Base-by-base conservation (phyloP, 2,113 vertebrate species). In the Morphnarchus princeps region DNA sequence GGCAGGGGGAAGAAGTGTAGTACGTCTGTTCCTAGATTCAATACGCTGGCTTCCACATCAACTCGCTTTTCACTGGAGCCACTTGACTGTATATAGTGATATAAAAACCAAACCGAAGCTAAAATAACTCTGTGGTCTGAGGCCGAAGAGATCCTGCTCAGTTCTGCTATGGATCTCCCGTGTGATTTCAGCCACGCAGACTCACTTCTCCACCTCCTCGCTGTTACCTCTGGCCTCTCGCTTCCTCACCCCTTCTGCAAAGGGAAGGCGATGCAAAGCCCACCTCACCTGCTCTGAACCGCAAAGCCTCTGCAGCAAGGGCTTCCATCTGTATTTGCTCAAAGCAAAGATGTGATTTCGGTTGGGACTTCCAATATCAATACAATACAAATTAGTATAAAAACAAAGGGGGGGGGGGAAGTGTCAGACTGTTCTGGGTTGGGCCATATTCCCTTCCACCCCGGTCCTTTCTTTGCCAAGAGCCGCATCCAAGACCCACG, bases 371-470 rank as follows among this genome's bases (percentile, higher is more conserved):
- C 57, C 74, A 71, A 16, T 34, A 7, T 19, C 2, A 17, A 57
- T 4, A 16, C 32, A 25, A 14, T 11, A n/a, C 14, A 49, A 57
- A 80, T 14, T 0, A 20, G 18, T 1, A 2, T 7, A 16, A 50
- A 63, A 88, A 45, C 0, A 3, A 6, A 38, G 4, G 24, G 7
- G 32, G 2, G 0, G 0, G 10, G 42, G 42, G 42, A 28, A 4
- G 10, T 0, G 1, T 28, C 50, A 16, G 43, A 42, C 36, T 52
- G 4, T 17, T 36, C 50, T 32, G 4, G 6, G 3, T 7, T 3
- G 67, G 42, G 42, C 72, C 1, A 0, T 0, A 0, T n/a, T 63
- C 45, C 13, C 40, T 54, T 78, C 55, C 10, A 0, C 5, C 45
- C 81, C 3, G 0, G 11, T 14, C 59, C 57, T 1, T 25, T 3